A percentile compares a stretch with the other conserved stretches of the same genome.
Conservation (phyloP, 2,888 invertebrate genomes). For the Brenthis ino region DNA sequence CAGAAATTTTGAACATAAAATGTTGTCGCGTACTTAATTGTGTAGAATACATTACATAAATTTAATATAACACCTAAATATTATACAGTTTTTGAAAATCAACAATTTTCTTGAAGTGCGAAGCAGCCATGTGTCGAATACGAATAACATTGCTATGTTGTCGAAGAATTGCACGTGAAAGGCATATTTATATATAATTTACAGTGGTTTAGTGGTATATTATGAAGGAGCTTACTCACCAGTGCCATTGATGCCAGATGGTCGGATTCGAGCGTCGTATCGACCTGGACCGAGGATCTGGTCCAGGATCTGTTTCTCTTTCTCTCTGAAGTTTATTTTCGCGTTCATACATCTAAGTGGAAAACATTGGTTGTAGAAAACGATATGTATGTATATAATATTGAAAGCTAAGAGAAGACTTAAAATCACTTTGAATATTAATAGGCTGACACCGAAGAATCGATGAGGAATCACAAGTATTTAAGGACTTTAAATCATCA, state of each 20-base stretch:
- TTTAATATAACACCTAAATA: neutral
- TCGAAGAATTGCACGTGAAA: slow-evolving; percentile 16
- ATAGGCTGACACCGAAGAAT: too few species aligned
- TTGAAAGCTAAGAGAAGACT: too few species aligned
- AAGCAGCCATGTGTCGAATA: slow-evolving; percentile 22
- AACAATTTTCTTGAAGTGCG: slow-evolving; percentile 22
- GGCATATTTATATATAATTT: slow-evolving; percentile 35
- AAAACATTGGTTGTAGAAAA: neutral
- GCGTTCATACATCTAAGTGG: slow-evolving; percentile 87
- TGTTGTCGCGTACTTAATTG: slow-evolving; percentile 1
- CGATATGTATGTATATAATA: neutral
- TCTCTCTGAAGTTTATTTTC: slow-evolving; percentile 95
- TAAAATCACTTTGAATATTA: too few species aligned
- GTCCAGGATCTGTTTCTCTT: slow-evolving; percentile 96
- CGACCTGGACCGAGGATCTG: slow-evolving; percentile 94
- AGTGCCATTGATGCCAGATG: slow-evolving; percentile 96
- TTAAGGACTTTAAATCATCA: too few species aligned
- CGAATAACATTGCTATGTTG: neutral
- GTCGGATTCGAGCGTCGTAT: slow-evolving; percentile 96
- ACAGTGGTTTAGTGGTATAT: slow-evolving; percentile 19
- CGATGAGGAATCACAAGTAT: too few species aligned
- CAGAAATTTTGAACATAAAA: neutral
- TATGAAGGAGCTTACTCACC: slow-evolving; percentile 83
- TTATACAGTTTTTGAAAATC: slow-evolving; percentile 4
- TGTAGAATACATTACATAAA: slow-evolving; percentile 1